Percentiles rank a stretch among this genome's conserved stretches.
Evolutionary conservation across 2,797 vertebrate genomes (phyloP).

Genomic region (Miichthys miiuy): DNA sequence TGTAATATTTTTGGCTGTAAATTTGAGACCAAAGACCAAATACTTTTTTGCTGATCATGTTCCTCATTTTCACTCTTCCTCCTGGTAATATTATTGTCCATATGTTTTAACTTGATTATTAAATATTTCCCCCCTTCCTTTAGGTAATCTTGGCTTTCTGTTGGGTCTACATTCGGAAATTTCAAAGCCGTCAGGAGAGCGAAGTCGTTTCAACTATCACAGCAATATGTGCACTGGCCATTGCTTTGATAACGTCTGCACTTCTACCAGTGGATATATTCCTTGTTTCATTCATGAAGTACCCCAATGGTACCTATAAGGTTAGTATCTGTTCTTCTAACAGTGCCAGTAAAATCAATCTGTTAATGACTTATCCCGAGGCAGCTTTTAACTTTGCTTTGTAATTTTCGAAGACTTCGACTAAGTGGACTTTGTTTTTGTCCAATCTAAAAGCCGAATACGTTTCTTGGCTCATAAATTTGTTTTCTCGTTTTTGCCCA

Average conservation of each 20-base stretch:
- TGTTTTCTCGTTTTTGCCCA: conserved; percentile 11
- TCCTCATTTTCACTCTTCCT: not conserved
- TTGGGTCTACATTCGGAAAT: conserved; percentile 98
- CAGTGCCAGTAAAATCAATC: conserved; percentile 34
- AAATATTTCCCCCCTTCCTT: conserved; percentile 30
- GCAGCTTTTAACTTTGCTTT: conserved; percentile 38
- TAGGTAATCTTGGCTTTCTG: conserved; percentile 95
- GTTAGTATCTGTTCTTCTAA: conserved; percentile 78
- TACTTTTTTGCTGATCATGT: not conserved
- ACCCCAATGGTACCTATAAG: conserved; percentile 97
- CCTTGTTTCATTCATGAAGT: conserved; percentile 98
- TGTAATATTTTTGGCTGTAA: not conserved
- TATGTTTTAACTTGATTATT: not conserved
- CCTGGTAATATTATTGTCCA: not conserved
- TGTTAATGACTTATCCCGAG: conserved; percentile 32
- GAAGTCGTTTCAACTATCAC: conserved; percentile 98
- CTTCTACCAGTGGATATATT: conserved; percentile 98
- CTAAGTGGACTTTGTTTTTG: conserved; percentile 35
- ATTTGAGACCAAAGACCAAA: not conserved
- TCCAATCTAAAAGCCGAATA: conserved; percentile 44
- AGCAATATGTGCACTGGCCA: conserved; percentile 94
- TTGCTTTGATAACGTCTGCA: conserved; percentile 96
- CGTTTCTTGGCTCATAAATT: conserved; percentile 42
- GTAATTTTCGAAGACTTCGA: conserved; percentile 36
- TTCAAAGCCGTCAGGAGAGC: conserved; percentile 97